phyloP scores from a whole-genome alignment of 2,113 vertebrate genomes.

The Murina feae region DNA sequence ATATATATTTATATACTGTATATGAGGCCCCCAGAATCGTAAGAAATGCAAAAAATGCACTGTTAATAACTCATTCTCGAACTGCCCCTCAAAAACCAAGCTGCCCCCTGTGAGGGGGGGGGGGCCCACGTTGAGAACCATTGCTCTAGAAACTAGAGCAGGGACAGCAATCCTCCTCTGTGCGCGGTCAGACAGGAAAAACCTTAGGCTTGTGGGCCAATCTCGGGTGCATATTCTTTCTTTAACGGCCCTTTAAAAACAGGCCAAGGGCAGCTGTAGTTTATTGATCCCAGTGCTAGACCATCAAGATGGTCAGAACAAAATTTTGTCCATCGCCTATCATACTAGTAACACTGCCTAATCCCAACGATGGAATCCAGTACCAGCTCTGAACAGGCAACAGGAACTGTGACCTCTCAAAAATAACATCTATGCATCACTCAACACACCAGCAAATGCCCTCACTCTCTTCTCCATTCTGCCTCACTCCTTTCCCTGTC shows the following conservation, averaged over 20 bases:
- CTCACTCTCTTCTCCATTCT: too few relatives aligned
- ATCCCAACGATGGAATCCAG: neutral
- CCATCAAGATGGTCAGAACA: neutral
- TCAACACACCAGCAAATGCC: neutral
- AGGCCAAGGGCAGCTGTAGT: neutral
- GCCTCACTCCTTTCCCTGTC: neutral
- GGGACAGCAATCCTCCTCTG: neutral
- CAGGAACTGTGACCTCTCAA: neutral
- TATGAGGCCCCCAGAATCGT: too few relatives aligned
- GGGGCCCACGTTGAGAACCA: too few relatives aligned
- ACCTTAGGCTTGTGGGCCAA: neutral
- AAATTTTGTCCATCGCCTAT: accelerated
- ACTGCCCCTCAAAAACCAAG: too few relatives aligned
- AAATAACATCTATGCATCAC: neutral
- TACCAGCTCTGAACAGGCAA: neutral
- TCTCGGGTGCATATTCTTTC: neutral
- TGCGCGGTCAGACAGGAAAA: neutral
- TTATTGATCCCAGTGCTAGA: neutral
- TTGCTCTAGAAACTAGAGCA: neutral
- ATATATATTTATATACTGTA: too few relatives aligned
- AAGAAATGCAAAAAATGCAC: too few relatives aligned
- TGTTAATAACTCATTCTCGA: too few relatives aligned
- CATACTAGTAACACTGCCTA: neutral
- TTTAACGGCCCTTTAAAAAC: neutral
- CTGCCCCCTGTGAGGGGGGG: too few relatives aligned